Evolutionary conservation across 2,113 vertebrate genomes (phyloP), one percentile per base, ranked within the genome.

Genomic region (Meriones unguiculatus): DNA sequence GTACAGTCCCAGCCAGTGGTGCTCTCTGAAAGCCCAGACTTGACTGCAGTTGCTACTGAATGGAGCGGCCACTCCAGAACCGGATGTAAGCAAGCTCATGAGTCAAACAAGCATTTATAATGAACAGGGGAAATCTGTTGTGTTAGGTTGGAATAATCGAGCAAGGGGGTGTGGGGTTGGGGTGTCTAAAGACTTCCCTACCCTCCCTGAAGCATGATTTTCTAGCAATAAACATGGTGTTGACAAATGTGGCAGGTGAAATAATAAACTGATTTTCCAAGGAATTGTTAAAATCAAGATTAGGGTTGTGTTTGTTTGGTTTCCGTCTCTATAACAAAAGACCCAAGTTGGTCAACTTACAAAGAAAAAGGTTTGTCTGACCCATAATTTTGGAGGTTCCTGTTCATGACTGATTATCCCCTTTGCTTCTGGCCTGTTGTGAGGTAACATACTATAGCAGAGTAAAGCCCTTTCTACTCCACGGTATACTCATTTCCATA

Each of bases 221-320:
- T 35, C 54, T 77, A 94, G 46, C 59, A 75, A 22, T 65, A 32
- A 65, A 35, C 67, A 0, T 46, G 67, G 59, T 38, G 30, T 80
- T 59, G 77, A 84, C 52, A 54, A 67, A 54, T 89, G 50, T 15
- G 52, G 2, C 38, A 38, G n/a, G 24, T 88, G 78, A 87, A 80
- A 62, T 84, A 35, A 86, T 64, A 72, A 46, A 84, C 25, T 65
- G 46, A 11, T 52, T 81, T 94, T 86, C 69, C 90, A 65, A 88
- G 72, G 81, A 89, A 35, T 93, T 75, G 62, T 32, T 89, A 30
- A 82, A 82, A 87, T 22, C 52, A 76, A 93, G 69, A 65, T 70
- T 25, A 22, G 28, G 65, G 46, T 57, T 76, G 5, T 59, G 46
- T 22, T 54, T 22, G 62, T 41, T 65, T 65, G 15, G n/a, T n/a